phyloP scores from a whole-genome alignment of 30 jellyfish, hydroid and myxozoan species.

The Aurelia aurita complex sp. Pacific region DNA sequence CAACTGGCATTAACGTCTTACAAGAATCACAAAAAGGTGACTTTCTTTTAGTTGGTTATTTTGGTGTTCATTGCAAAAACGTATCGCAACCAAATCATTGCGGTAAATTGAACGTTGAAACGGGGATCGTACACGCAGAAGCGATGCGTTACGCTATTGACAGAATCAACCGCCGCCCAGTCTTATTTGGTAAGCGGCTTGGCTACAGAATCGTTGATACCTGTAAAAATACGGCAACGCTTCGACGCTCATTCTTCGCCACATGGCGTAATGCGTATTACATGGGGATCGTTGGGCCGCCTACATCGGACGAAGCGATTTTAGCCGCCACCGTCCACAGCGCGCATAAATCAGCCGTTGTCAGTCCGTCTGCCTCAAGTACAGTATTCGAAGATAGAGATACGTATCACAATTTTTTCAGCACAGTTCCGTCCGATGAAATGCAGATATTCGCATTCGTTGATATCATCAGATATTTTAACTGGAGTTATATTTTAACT shows the following conservation, averaged over 20 bases:
- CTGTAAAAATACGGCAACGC: constrained; percentile 53
- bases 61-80: constrained; percentile 58
- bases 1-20: constrained; percentile 38
- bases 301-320: constrained; percentile 67
- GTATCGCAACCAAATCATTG: constrained; percentile 39
- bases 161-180: background rate
- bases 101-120: constrained; percentile 12
- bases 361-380: constrained; percentile 69
- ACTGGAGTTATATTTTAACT: constrained; percentile 75
- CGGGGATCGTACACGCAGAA: constrained; percentile 54
- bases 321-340: constrained; percentile 66
- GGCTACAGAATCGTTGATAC: constrained; percentile 58
- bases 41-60: constrained; percentile 39
- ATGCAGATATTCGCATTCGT: constrained; percentile 59
- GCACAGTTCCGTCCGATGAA: constrained; percentile 85
- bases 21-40: background rate
- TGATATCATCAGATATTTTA: constrained; percentile 47
- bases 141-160: constrained; percentile 72
- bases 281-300: constrained; percentile 66
- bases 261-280: background rate
- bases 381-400: constrained; percentile 49
- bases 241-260: constrained; percentile 31
- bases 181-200: constrained; percentile 36
- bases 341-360: constrained; percentile 44
- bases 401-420: constrained; percentile 54